Conservation (phyloP, 2,113 vertebrate species). For the Archilochus colubris region DNA sequence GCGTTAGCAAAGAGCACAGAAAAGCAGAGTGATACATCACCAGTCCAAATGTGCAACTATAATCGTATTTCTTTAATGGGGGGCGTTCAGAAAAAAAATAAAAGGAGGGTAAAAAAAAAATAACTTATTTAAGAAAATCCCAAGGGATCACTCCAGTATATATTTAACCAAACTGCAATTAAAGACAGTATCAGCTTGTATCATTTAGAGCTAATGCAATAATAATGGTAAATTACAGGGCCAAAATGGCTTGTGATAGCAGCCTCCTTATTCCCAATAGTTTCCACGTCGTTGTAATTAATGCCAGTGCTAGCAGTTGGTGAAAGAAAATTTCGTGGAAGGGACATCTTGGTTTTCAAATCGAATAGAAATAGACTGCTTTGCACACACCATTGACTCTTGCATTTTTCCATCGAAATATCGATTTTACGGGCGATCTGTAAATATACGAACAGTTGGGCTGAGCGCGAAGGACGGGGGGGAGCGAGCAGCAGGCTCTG, state of each 20-base stretch:
- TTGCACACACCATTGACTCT: constrained; percentile 82
- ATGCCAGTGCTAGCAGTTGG: constrained; percentile 85
- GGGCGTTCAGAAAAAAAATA: constrained; percentile 78
- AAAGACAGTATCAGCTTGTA: constrained; percentile 99
- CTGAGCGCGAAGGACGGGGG: neutral
- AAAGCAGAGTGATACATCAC: constrained; percentile 98
- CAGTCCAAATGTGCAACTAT: constrained; percentile 92
- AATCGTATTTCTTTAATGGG: constrained; percentile 99
- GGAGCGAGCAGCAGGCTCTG: neutral
- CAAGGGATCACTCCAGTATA: constrained; percentile 88
- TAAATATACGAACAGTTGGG: constrained; percentile 72
- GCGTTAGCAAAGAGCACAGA: constrained; percentile 94
- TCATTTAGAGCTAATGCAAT: constrained; percentile 99
- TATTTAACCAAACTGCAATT: constrained; percentile 99
- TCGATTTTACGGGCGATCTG: constrained; percentile 83
- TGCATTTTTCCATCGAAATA: constrained; percentile 83
- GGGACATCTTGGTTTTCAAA: constrained; percentile 80
- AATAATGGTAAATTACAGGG: constrained; percentile 99
- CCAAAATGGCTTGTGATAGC: constrained; percentile 96
- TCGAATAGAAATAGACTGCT: constrained; percentile 82
- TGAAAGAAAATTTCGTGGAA: constrained; percentile 84
- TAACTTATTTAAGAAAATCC: constrained; percentile 85
- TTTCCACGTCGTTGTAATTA: constrained; percentile 92
- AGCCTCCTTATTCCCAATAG: constrained; percentile 92
- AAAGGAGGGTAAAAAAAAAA: neutral